Conservation (phyloP, 2,888 invertebrate species). For the Clepsis dumicolana region DNA sequence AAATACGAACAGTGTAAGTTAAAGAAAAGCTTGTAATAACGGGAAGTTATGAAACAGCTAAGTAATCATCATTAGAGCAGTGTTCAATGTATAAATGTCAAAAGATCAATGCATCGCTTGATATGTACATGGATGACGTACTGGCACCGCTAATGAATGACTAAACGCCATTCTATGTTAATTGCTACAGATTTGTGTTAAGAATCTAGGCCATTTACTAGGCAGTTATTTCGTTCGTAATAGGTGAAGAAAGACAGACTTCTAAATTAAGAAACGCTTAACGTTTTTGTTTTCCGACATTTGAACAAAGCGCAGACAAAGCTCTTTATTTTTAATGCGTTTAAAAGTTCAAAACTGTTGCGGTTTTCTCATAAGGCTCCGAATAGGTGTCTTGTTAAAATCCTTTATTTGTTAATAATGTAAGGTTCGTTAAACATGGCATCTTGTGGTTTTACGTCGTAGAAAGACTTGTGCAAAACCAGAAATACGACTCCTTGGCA, state of each 20-base stretch:
- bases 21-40: too few relatives aligned
- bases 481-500: conserved; percentile 47
- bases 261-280: conserved; percentile 9
- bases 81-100: conserved; percentile 13
- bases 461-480: conserved; percentile 46
- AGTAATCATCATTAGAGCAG: conserved; percentile 11
- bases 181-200: conserved; percentile 38
- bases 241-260: conserved; percentile 2
- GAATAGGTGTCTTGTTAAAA: conserved; percentile 14
- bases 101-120: conserved; percentile 23
- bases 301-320: not conserved
- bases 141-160: conserved; percentile 23
- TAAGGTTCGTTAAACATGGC: conserved; percentile 36
- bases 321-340: not conserved
- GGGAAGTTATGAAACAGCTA: not conserved
- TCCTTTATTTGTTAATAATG: conserved; percentile 26
- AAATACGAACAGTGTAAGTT: too few relatives aligned
- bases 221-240: conserved; percentile 13
- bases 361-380: conserved; percentile 24
- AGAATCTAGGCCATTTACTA: conserved; percentile 31
- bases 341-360: conserved; percentile 4
- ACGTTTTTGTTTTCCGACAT: not conserved
- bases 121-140: conserved; percentile 28
- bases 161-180: conserved; percentile 39
- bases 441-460: conserved; percentile 44